Conservation (phyloP, 1,140 invertebrate species). For the Caenorhabditis briggsae region DNA sequence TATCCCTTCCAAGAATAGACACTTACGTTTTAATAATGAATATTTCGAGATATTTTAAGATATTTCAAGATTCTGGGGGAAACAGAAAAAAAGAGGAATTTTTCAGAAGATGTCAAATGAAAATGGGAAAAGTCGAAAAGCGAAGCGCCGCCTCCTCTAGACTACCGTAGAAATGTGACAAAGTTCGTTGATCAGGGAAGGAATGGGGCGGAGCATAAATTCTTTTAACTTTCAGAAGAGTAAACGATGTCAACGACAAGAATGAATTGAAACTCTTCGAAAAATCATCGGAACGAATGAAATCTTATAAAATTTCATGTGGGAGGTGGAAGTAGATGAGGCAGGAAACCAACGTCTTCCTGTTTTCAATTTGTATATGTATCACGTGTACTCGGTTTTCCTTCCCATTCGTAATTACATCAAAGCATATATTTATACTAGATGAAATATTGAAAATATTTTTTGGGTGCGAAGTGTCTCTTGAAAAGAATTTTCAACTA, state of each 20-base stretch:
- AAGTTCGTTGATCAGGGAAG: slow-evolving; percentile 25
- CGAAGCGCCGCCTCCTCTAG: slow-evolving; percentile 9
- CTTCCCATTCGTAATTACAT: neutral
- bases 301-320: neutral
- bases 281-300: neutral
- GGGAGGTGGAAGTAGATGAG: neutral
- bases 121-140: neutral
- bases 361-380: slow-evolving; percentile 30
- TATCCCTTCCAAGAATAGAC: too few species aligned
- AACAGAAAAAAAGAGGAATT: neutral
- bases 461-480: neutral
- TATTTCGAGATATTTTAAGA: too few species aligned
- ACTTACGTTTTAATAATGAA: too few species aligned
- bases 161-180: slow-evolving; percentile 30
- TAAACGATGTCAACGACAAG: neutral
- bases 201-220: neutral
- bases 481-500: neutral
- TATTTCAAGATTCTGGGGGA: too few species aligned
- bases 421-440: slow-evolving; percentile 35
- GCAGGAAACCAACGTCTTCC: neutral
- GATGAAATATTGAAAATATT: neutral
- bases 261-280: neutral
- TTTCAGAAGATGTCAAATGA: neutral
- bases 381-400: slow-evolving; percentile 32
- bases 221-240: neutral